Evolutionary conservation across 2,888 invertebrate species (phyloP).

Genomic region (Drosophila kuntzei): DNA sequence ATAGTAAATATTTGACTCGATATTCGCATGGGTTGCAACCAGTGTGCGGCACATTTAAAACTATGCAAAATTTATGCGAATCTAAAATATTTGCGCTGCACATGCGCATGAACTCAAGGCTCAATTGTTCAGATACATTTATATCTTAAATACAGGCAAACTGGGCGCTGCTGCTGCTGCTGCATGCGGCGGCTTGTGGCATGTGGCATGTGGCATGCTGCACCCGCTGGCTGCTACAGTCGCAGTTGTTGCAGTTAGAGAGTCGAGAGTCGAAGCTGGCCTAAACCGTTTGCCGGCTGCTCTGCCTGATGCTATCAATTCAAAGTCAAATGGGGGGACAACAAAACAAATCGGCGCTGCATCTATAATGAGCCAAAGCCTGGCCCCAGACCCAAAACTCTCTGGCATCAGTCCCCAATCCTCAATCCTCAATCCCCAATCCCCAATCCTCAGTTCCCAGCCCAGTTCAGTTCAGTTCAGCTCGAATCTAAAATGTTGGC

Average conservation of each 20-base stretch:
- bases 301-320: slow-evolving; percentile 81
- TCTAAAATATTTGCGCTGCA: slow-evolving; percentile 71
- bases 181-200: slow-evolving; percentile 22
- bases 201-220: slow-evolving; percentile 44
- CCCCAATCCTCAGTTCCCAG: slow-evolving; percentile 3
- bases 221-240: slow-evolving; percentile 49
- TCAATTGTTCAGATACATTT: slow-evolving; percentile 80
- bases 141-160: slow-evolving; percentile 75
- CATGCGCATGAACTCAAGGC: slow-evolving; percentile 77
- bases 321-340: slow-evolving; percentile 84
- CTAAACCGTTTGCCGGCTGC: slow-evolving; percentile 41
- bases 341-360: slow-evolving; percentile 84
- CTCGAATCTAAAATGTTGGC: slow-evolving; percentile 39
- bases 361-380: slow-evolving; percentile 79
- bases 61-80: slow-evolving; percentile 83
- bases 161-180: slow-evolving; percentile 43
- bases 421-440: not conserved
- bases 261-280: slow-evolving; percentile 18
- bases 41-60: slow-evolving; percentile 63
- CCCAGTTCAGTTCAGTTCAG: slow-evolving; percentile 3
- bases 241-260: slow-evolving; percentile 18
- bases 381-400: slow-evolving; percentile 16
- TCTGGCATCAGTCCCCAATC: slow-evolving; percentile 3
- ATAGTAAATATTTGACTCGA: not conserved
- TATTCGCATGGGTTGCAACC: slow-evolving; percentile 6